Evolutionary conservation across 2,113 vertebrate species (phyloP), one percentile per base, ranked within the genome.

Genomic region (Oreocharis arfaki): DNA sequence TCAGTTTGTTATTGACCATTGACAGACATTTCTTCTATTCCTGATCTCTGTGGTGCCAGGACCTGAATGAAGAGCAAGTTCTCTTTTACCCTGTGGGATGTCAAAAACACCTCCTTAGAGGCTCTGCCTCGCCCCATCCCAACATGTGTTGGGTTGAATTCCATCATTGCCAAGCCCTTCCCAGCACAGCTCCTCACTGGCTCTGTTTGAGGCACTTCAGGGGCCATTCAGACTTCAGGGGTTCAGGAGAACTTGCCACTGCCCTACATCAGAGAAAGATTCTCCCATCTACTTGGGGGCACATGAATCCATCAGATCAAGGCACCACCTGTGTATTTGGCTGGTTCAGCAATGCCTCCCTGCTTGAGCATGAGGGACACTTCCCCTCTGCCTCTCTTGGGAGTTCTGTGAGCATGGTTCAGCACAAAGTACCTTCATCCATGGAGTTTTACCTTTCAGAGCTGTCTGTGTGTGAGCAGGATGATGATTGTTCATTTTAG

Each of bases 141-240:
- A 1, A 11, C 11, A 32, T 1, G 14, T 1, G 1, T 1, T 37
- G 75, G 55, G 33, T 8, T 59, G 30, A 30, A 9, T 56, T 41
- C n/a, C 35, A 30, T 23, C 61, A 8, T 3, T n/a, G 33, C 79
- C 33, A 50, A 55, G 33, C 22, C 39, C 22, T 79, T 39, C 37
- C 19, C 37, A 82, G n/a, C 47, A 33, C 16, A 41, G 67, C 24
- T 46, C 35, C 52, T 23, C 11, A 4, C 64, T 13, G 16, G 5
- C 44, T 44, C n/a, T 46, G 35, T 44, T 33, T 24, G 67, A 42
- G 41, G 50, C 8, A 3, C 11, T 14, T 0, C 1, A 61, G 37
- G 30, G 16, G 35, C 52, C n/a, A 13, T 53, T 18, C 49, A 53
- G 33, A 13, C 11, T 69, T 14, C 8, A 18, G 10, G 11, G 6